Evolutionary conservation across 2,888 invertebrate genomes (phyloP).

Genomic region (Amiota minor): DNA sequence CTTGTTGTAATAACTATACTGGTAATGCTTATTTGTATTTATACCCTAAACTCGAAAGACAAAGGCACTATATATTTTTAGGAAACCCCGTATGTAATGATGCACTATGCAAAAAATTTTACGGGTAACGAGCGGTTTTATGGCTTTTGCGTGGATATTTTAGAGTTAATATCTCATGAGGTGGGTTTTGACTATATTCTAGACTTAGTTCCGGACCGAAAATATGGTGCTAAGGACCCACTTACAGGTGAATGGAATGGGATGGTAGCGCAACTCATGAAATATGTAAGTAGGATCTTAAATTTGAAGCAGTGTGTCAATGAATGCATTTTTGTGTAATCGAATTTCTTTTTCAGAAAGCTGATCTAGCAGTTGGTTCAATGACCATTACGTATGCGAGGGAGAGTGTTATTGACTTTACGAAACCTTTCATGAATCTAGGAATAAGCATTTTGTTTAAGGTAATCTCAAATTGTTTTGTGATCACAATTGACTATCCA

Average conservation of each 20-base stretch:
- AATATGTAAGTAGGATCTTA: conserved; percentile 78
- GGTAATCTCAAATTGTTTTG: conserved; percentile 71
- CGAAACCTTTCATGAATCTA: conserved; percentile 93
- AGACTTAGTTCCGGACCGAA: conserved; percentile 81
- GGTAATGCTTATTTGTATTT: conserved; percentile 71
- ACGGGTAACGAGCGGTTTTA: conserved; percentile 84
- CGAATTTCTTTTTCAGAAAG: conserved; percentile 77
- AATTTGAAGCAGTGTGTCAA: not conserved
- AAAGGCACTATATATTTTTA: conserved; percentile 55
- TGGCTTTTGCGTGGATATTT: conserved; percentile 86
- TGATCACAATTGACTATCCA: not conserved
- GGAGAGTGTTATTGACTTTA: conserved; percentile 92
- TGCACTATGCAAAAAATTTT: conserved; percentile 80
- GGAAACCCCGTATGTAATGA: conserved; percentile 85
- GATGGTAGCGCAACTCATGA: conserved; percentile 81
- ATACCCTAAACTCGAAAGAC: not conserved
- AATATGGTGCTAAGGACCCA: conserved; percentile 83
- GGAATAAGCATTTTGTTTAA: conserved; percentile 92
- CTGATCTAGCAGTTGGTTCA: conserved; percentile 90
- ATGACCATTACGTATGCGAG: conserved; percentile 92
- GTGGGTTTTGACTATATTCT: conserved; percentile 83
- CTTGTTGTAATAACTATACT: conserved; percentile 84
- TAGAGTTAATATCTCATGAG: conserved; percentile 79
- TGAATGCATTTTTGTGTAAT: not conserved
- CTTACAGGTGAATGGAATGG: conserved; percentile 85